Evolutionary conservation across 2,113 vertebrate species (phyloP).

Genomic region (Mus spicilegus): DNA sequence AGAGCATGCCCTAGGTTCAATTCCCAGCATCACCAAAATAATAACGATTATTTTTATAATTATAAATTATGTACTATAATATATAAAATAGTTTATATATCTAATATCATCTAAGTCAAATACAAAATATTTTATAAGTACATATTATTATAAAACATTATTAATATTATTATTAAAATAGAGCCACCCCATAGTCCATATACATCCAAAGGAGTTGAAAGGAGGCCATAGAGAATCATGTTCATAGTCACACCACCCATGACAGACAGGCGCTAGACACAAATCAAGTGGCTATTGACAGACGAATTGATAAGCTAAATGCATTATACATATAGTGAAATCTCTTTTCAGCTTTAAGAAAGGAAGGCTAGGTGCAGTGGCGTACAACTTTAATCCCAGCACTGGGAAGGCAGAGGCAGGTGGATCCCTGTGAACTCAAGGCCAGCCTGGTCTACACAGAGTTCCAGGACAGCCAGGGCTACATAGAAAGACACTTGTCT

Average conservation of each 20-base stretch:
- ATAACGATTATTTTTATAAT: not conserved
- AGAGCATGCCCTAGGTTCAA: not conserved
- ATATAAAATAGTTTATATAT: too few species aligned
- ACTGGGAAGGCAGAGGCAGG: not conserved
- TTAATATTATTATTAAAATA: not conserved
- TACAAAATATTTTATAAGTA: too few species aligned
- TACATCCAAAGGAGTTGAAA: slow-evolving; percentile 38
- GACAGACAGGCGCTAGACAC: not conserved
- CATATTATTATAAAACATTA: not conserved
- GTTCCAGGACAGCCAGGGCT: not conserved
- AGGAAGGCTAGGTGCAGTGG: not conserved
- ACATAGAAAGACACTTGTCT: not conserved
- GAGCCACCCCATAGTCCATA: not conserved
- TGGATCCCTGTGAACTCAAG: not conserved
- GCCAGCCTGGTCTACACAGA: not conserved
- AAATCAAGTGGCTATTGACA: not conserved
- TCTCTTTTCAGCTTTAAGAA: not conserved
- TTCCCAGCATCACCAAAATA: not conserved
- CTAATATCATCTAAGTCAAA: too few species aligned
- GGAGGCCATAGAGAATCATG: not conserved
- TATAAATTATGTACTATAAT: not conserved
- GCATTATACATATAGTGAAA: not conserved
- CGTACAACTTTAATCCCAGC: not conserved
- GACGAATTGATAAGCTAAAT: slow-evolving; percentile 7
- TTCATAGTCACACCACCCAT: not conserved